Evolutionary conservation across 2,888 invertebrate genomes (phyloP), one percentile per base, ranked within the genome.

Genomic region (Ichneumoninae sp.): DNA sequence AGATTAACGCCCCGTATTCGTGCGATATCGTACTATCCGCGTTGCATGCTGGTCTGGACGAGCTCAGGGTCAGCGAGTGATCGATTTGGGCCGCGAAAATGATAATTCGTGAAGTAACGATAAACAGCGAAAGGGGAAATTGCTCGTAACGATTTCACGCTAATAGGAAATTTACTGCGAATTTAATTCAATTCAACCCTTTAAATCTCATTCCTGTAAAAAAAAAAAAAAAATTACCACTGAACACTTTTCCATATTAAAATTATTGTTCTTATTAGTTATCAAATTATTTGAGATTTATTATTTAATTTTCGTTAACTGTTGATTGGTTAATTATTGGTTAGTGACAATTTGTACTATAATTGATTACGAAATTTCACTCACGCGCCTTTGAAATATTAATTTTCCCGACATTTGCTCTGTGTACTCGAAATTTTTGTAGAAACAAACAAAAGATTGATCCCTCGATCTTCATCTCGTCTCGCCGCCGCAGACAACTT

Each of bases 1-100:
- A 74, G 36, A 82, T 70, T 82, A 52, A 52, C 54, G 73, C 26
- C 16, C n/a, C 40, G 76, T 16, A 60, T 33, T 69, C 16, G 33
- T 22, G 52, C 26, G 33, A 75, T 77, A 74, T 70, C 66, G 54
- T 81, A 75, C 60, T 22, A 54, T 50, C 36, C 26, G 52, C 36
- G 30, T 4, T 71, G 30, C 66, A 1, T 13, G 16, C 40, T 65
- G 19, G n/a, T 13, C 60, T 16, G 13, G 19, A 30, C 69, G 68
- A 30, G 57, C 60, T 82, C 81, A 82, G 81, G 85, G 85, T 82
- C 85, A 79, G 52, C 54, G n/a, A 75, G 54, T 52, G 79, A 85
- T 78, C 54, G 78, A 81, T 81, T 75, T 69, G 36, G 66, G 47
- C 22, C 50, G 44, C 60, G 47, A 47, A 57, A 10, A 26, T 70